These are phyloP conservation scores for Prenolepis imparis DNA, from an alignment of 2,888 invertebrate genomes.

Conservation along the genomic window DNA sequence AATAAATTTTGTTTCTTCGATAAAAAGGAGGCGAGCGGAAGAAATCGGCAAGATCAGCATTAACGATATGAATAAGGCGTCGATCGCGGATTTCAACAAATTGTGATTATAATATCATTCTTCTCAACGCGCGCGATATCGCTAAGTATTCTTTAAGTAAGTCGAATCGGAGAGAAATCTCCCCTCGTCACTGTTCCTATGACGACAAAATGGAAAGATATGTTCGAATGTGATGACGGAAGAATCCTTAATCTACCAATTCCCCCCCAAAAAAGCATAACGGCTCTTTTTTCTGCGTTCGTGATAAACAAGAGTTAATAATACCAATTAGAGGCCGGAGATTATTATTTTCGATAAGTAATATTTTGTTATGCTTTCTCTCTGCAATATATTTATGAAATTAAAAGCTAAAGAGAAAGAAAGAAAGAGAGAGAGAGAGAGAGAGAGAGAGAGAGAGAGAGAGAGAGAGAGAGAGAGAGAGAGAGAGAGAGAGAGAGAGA, in stretches of 20 bases:
- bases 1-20: neutral
- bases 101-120: neutral
- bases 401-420: neutral
- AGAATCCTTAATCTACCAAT: constrained; percentile 33
- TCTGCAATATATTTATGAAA: neutral
- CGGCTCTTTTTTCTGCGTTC: neutral
- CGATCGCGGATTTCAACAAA: neutral
- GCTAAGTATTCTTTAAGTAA: constrained; percentile 15
- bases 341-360: neutral
- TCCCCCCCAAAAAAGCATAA: neutral
- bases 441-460: neutral
- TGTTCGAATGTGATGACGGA: constrained; percentile 31
- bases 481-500: neutral
- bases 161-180: constrained; percentile 15
- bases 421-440: neutral
- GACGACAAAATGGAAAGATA: constrained; percentile 51
- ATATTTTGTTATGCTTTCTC: neutral
- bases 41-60: neutral
- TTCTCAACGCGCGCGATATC: neutral
- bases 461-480: neutral
- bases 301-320: neutral
- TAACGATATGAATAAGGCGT: neutral
- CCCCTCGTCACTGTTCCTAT: constrained; percentile 43
- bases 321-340: neutral
- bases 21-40: too few relatives aligned